Conservation (phyloP, 2,888 invertebrate genomes). For the Tortrix viridana region DNA sequence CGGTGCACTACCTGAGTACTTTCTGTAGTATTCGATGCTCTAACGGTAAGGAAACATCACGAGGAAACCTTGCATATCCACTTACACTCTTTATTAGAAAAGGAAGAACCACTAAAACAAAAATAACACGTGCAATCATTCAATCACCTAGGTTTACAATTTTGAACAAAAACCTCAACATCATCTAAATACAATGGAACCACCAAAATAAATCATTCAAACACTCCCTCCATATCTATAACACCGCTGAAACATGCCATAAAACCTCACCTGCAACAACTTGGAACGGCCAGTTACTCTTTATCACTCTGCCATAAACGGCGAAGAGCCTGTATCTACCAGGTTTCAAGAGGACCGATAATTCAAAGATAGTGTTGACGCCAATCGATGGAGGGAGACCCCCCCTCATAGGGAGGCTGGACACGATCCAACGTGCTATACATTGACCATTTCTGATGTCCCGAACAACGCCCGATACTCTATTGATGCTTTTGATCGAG, state of each 20-base stretch:
- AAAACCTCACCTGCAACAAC: constrained; percentile 11
- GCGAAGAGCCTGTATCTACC: constrained; percentile 11
- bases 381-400: not conserved
- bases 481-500: constrained; percentile 5
- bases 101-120: too few relatives aligned
- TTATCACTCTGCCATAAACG: constrained; percentile 2
- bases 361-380: constrained; percentile 14
- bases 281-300: constrained; percentile 11
- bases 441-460: constrained; percentile 14
- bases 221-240: not conserved
- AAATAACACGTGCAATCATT: not conserved
- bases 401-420: constrained; percentile 2
- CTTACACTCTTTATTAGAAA: too few relatives aligned
- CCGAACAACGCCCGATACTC: not conserved
- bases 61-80: too few relatives aligned
- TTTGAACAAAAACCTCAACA: not conserved
- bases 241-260: constrained; percentile 4
- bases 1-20: too few relatives aligned
- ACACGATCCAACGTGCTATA: constrained; percentile 8
- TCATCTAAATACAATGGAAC: not conserved
- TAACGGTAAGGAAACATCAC: too few relatives aligned
- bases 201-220: constrained; percentile 8
- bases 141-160: not conserved
- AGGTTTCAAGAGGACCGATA: constrained; percentile 3
- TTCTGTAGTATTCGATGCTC: too few relatives aligned